Evolutionary conservation across 2,113 vertebrate genomes (phyloP).

Genomic region (Ptilonorhynchus violaceus): DNA sequence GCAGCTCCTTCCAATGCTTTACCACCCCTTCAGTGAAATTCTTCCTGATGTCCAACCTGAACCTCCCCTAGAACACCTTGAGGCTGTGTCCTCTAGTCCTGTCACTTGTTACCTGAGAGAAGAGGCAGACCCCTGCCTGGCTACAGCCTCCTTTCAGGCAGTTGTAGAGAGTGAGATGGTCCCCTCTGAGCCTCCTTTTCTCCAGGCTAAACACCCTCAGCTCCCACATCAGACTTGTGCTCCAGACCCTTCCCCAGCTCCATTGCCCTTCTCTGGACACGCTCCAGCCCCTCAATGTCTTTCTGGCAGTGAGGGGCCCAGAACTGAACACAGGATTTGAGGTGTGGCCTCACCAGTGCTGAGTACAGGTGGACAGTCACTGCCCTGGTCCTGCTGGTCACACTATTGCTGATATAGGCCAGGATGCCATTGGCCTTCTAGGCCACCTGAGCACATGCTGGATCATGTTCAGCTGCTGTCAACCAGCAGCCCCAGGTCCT

Average conservation of each 20-base stretch:
- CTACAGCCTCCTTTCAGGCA: background rate
- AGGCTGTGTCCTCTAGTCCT: background rate
- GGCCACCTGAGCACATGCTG: background rate
- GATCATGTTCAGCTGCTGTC: rapidly evolving
- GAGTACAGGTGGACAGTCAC: background rate
- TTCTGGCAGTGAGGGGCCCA: background rate
- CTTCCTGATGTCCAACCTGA: background rate
- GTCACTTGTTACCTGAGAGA: rapidly evolving
- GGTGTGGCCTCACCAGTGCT: background rate
- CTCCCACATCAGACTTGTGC: background rate
- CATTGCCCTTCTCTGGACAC: background rate
- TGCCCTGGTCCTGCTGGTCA: background rate
- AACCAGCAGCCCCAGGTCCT: rapidly evolving
- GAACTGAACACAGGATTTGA: background rate
- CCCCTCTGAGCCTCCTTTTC: background rate
- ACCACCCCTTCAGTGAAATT: background rate
- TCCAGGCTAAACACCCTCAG: background rate
- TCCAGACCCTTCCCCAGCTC: background rate
- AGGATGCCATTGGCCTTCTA: background rate
- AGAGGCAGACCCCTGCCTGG: rapidly evolving
- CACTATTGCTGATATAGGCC: background rate
- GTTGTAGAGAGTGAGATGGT: rapidly evolving
- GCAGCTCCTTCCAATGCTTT: background rate
- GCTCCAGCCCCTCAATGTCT: background rate
- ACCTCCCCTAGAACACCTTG: background rate